Percentiles rank a stretch among this genome's conserved stretches.
Evolutionary conservation across 2,113 vertebrate species (phyloP).

Genomic region (Prochilodus magdalenae): DNA sequence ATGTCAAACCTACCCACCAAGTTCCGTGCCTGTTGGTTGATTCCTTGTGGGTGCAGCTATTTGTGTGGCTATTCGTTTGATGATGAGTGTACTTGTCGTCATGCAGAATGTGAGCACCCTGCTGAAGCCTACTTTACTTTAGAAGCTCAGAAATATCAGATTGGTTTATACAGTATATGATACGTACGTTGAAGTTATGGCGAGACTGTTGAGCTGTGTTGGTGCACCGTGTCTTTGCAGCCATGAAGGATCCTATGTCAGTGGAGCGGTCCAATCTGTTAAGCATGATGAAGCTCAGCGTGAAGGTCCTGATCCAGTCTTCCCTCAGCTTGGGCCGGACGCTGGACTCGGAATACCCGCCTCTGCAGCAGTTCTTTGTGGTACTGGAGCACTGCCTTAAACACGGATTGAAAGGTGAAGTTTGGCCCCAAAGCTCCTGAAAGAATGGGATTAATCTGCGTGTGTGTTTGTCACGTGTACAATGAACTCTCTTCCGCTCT

Average conservation of each 20-base stretch:
- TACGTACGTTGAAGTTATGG: neutral
- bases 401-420: conserved; percentile 93
- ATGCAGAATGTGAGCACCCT: no score
- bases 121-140: no score
- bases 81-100: no score
- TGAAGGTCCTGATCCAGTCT: conserved; percentile 94
- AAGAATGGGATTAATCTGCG: neutral
- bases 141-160: no score
- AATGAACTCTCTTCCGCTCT: neutral
- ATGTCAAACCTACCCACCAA: no score
- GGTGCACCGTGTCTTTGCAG: conserved; percentile 43
- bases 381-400: conserved; percentile 97
- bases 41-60: no score
- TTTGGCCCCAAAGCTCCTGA: neutral
- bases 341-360: conserved; percentile 91
- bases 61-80: no score
- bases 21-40: no score
- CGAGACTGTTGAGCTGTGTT: neutral
- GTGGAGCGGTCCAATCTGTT: conserved; percentile 93
- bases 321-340: conserved; percentile 92
- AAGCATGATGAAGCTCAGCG: conserved; percentile 96
- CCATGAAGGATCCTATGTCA: conserved; percentile 78
- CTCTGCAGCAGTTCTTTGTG: conserved; percentile 95
- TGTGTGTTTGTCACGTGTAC: neutral
- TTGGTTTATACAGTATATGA: no score